phyloP scores from a whole-genome alignment of 2,113 vertebrate genomes.

The Hassar affinis region DNA sequence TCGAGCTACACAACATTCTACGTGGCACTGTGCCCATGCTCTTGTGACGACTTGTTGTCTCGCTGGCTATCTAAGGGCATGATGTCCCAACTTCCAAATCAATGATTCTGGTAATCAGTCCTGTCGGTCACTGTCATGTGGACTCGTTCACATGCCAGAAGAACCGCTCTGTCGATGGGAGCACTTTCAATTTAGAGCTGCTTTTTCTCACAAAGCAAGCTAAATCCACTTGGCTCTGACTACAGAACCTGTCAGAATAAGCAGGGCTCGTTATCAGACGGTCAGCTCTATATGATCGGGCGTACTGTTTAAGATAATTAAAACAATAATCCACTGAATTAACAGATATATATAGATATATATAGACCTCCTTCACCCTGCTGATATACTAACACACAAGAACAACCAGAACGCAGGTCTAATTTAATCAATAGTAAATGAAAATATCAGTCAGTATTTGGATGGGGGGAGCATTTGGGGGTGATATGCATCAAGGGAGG shows the following conservation, averaged over 20 bases:
- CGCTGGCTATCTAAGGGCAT: neutral
- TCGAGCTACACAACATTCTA: neutral
- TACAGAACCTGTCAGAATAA: conserved; percentile 50
- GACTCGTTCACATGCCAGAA: conserved; percentile 60
- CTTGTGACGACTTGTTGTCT: conserved; percentile 14
- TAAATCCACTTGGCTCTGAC: conserved; percentile 60
- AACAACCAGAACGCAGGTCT: no score
- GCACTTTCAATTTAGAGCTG: conserved; percentile 66
- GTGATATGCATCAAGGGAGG: neutral
- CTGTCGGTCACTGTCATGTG: conserved; percentile 60
- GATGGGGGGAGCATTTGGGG: neutral
- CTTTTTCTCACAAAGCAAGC: conserved; percentile 61
- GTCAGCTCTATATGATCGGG: conserved; percentile 44
- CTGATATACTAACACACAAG: neutral
- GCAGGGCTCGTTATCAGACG: conserved; percentile 54
- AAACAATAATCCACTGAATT: neutral
- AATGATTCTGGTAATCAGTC: conserved; percentile 72
- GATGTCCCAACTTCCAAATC: conserved; percentile 62
- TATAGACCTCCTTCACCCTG: neutral
- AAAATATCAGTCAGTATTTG: conserved; percentile 11
- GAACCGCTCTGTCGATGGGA: conserved; percentile 66
- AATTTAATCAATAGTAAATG: neutral
- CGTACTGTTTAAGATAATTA: conserved; percentile 21
- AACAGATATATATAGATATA: neutral
- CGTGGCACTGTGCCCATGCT: conserved; percentile 1